Base-by-base conservation (phyloP, 2,888 invertebrate species). In the Eurytoma californica region DNA sequence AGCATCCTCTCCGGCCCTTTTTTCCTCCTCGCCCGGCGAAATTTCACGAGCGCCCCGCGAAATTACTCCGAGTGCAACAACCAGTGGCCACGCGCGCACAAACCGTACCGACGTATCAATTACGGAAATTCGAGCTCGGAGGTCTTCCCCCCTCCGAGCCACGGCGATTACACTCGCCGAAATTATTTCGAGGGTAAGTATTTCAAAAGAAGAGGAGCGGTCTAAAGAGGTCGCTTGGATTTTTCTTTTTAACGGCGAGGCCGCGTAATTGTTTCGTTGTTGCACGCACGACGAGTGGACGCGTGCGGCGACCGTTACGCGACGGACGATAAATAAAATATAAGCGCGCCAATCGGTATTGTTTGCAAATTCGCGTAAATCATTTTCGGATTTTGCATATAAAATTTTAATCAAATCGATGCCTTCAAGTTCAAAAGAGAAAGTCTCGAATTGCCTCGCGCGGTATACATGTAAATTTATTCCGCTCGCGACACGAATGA, bases 371-470 rank as follows among this genome's bases (percentile, higher is more conserved):
- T 3, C 7, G n/a, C 24, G 12, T 55, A 69, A 76, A 66, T 53
- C 65, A 28, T 16, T 39, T 49, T 16, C 57, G 16, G 49, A 18
- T 30, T 47, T 70, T 14, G 47, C 55, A 47, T 53, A 30, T n/a
- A 63, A 57, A 57, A 24, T 47, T 13, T 76, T 49, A 57, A 69
- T 39, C 68, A 47, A 68, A 75, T 69, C 68, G 60, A 69, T 55
- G 53, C 18, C 30, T 49, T 72, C 72, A 77, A 77, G 72, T 77
- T 67, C 77, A 72, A 18, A 72, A 60, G 77, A 72, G 77, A 77
- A 77, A 77, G 77, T 77, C 53, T 55, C 55, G 47, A 16, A 53
- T 67, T n/a, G 28, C 18, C 16, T 49, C 58, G 14, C 20, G n/a
- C 60, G 16, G 16, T 58, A 24, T 28, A 24, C 55, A 67, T 79